phyloP scores from a whole-genome alignment of 1,140 invertebrate genomes.

The Papilio xuthus region DNA sequence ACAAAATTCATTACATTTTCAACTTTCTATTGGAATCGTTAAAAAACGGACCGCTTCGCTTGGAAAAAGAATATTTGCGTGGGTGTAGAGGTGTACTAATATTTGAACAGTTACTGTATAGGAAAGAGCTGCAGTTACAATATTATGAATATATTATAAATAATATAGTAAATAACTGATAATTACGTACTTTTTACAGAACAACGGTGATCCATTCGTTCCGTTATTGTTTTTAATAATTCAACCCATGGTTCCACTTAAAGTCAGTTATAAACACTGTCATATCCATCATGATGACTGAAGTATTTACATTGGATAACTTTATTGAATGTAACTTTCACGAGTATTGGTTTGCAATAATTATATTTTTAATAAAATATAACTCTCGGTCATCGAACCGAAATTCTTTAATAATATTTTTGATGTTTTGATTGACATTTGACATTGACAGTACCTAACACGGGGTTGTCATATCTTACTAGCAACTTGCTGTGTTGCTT shows the following conservation, averaged over 20 bases:
- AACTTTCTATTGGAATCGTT: too few relatives aligned
- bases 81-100: not conserved
- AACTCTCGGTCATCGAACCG: slow-evolving; percentile 44
- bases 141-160: slow-evolving; percentile 14
- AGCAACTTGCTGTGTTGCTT: not conserved
- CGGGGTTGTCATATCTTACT: not conserved
- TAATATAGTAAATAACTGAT: slow-evolving; percentile 15
- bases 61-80: not conserved
- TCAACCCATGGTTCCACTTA: slow-evolving; percentile 31
- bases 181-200: slow-evolving; percentile 46
- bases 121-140: slow-evolving; percentile 2
- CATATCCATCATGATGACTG: slow-evolving; percentile 35
- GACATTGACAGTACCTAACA: not conserved
- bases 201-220: slow-evolving; percentile 46
- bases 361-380: slow-evolving; percentile 46
- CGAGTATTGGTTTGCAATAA: slow-evolving; percentile 43
- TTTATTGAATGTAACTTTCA: slow-evolving; percentile 44
- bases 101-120: not conserved
- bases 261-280: slow-evolving; percentile 17
- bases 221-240: slow-evolving; percentile 34
- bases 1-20: too few relatives aligned
- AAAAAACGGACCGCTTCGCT: not conserved
- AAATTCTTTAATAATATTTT: slow-evolving; percentile 22
- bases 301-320: not conserved
- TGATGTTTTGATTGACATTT: slow-evolving; percentile 27